Evolutionary conservation across 2,113 vertebrate species (phyloP).

Genomic region (Sceloporus tristichus): DNA sequence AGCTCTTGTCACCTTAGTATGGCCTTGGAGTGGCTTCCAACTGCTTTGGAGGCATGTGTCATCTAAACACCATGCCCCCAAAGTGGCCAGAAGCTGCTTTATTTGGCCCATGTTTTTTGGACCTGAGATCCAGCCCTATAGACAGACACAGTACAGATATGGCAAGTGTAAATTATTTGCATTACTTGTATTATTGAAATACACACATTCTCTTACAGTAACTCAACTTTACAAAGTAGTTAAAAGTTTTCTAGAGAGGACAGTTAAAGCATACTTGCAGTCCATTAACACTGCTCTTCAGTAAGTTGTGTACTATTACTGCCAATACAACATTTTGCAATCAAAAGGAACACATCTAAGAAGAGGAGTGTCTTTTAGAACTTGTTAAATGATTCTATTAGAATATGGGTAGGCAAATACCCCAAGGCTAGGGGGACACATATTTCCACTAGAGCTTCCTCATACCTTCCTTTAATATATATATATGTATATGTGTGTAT

Average conservation of each 20-base stretch:
- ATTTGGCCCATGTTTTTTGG: no score
- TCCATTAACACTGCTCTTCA: not conserved
- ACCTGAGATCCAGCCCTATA: not conserved
- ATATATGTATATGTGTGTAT: no score
- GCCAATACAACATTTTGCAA: not conserved
- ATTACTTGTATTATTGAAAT: not conserved
- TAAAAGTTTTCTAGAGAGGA: not conserved
- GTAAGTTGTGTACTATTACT: not conserved
- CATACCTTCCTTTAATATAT: no score
- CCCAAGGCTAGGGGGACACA: no score
- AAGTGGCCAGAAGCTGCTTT: no score
- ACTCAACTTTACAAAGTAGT: not conserved
- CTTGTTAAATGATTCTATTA: not conserved
- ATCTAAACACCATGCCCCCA: no score
- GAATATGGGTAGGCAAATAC: no score
- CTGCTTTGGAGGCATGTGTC: no score
- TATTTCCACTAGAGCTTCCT: no score
- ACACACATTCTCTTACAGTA: not conserved
- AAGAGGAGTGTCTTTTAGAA: accelerated
- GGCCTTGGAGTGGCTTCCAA: no score
- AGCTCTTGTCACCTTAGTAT: no score
- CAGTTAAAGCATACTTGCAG: not conserved
- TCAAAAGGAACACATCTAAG: not conserved
- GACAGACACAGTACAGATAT: not conserved
- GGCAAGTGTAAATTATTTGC: not conserved